Evolutionary conservation across 2,113 vertebrate species (phyloP).

Genomic region (Loxodonta africana): DNA sequence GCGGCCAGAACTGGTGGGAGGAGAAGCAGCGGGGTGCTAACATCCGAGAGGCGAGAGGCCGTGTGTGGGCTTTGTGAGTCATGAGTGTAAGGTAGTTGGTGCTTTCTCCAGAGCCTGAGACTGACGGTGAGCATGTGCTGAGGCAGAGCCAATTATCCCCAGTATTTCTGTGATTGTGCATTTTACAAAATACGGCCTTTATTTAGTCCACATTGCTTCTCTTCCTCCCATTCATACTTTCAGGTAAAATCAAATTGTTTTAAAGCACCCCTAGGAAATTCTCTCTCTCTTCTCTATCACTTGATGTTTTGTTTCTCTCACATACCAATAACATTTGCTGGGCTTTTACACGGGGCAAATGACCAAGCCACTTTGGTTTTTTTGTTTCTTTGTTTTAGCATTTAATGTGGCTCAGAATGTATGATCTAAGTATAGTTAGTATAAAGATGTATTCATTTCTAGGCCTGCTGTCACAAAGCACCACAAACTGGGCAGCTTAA

Average conservation of each 20-base stretch:
- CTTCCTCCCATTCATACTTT: not conserved
- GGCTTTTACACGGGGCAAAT: not conserved
- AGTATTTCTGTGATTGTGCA: not conserved
- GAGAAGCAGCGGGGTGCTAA: not conserved
- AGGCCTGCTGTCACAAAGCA: no score
- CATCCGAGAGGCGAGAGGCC: not conserved
- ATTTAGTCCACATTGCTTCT: not conserved
- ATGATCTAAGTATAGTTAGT: not conserved
- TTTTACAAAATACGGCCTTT: not conserved
- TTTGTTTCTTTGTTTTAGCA: not conserved
- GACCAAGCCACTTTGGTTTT: not conserved
- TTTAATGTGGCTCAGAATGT: not conserved
- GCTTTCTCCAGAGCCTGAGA: not conserved
- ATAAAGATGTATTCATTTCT: not conserved
- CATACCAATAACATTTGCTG: not conserved
- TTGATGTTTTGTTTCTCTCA: not conserved
- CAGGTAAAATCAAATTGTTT: not conserved
- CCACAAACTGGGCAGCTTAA: no score
- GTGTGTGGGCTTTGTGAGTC: rapidly evolving
- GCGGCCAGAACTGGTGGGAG: not conserved
- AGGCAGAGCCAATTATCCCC: no score
- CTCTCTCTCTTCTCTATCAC: not conserved
- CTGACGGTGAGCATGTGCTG: not conserved
- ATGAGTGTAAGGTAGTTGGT: not conserved
- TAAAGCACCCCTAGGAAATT: not conserved